Conservation (phyloP, 2,113 vertebrate species). For the Spea bombifrons region DNA sequence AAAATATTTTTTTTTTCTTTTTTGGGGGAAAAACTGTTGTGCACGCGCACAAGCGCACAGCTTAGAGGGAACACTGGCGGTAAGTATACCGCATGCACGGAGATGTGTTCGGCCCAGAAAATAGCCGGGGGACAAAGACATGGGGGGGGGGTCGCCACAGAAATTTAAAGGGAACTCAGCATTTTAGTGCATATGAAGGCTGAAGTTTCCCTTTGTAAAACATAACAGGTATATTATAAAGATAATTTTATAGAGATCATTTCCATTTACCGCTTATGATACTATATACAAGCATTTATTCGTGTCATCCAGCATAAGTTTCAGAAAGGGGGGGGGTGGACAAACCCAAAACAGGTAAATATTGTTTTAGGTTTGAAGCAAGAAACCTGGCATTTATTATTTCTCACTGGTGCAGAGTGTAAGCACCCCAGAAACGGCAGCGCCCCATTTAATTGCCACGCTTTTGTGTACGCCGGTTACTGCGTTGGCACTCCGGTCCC, state of each 20-base stretch:
- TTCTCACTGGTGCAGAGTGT: conserved; percentile 11
- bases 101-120: too few relatives aligned
- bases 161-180: too few relatives aligned
- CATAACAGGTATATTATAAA: background rate
- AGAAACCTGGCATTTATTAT: conserved; percentile 8
- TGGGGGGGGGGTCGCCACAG: too few relatives aligned
- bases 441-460: conserved; percentile 27
- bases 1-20: too few relatives aligned
- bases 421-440: conserved; percentile 32
- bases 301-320: background rate
- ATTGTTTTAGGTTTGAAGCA: background rate
- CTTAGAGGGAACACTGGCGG: too few relatives aligned
- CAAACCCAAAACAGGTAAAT: background rate
- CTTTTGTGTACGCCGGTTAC: conserved; percentile 24
- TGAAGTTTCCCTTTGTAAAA: too few relatives aligned
- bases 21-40: too few relatives aligned
- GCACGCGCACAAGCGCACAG: too few relatives aligned
- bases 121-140: too few relatives aligned
- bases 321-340: background rate
- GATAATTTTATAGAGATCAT: background rate
- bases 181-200: too few relatives aligned
- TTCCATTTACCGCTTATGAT: background rate
- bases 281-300: background rate
- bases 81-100: too few relatives aligned
- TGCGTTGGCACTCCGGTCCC: conserved; percentile 17